Conservation (phyloP, 92 coral and sea anemone species). For the Parazoanthus swiftii region DNA sequence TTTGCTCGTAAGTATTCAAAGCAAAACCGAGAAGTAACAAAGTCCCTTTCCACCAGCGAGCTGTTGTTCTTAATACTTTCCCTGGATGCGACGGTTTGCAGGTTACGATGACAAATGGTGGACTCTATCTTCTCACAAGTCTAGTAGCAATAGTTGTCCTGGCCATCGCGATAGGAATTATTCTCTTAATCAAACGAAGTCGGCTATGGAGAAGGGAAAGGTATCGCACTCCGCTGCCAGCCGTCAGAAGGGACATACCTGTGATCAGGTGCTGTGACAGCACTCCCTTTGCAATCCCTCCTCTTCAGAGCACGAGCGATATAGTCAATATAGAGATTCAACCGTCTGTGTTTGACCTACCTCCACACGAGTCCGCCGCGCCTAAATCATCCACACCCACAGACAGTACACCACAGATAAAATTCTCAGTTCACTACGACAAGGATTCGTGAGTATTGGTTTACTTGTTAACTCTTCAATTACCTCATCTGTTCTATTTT, state of each 20-base stretch:
- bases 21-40: not conserved
- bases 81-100: not conserved
- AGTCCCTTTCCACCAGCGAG: not conserved
- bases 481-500: not conserved
- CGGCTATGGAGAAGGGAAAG: not conserved
- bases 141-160: not conserved
- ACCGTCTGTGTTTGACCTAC: slow-evolving; percentile 54
- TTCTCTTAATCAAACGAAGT: slow-evolving; percentile 33
- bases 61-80: not conserved
- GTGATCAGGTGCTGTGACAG: slow-evolving; percentile 51
- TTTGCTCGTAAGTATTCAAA: too few relatives aligned
- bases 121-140: not conserved
- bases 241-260: slow-evolving; percentile 46
- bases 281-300: slow-evolving; percentile 67
- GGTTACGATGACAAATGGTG: not conserved
- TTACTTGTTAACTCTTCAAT: not conserved
- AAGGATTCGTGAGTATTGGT: slow-evolving; percentile 49
- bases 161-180: slow-evolving; percentile 8
- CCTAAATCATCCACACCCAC: slow-evolving; percentile 25
- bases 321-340: slow-evolving; percentile 74
- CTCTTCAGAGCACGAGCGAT: slow-evolving; percentile 30
- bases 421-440: slow-evolving; percentile 77
- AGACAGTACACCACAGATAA: slow-evolving; percentile 65
- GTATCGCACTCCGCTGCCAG: not conserved
- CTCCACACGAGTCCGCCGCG: slow-evolving; percentile 39